A percentile compares a stretch with the other conserved stretches of the same genome.
Evolutionary conservation across 2,113 vertebrate genomes (phyloP).

Genomic region (Trogon melanurus): DNA sequence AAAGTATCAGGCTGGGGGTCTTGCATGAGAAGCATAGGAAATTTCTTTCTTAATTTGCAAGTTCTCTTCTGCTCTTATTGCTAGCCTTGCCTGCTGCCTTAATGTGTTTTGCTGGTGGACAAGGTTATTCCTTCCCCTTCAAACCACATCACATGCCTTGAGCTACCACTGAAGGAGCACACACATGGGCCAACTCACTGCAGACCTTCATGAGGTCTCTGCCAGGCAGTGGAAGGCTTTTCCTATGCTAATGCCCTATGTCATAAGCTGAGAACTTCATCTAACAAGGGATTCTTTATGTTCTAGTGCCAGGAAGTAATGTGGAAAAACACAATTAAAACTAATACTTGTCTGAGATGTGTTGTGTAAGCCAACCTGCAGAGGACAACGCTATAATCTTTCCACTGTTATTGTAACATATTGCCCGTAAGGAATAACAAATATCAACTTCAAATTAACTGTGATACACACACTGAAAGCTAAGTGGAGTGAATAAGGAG

Average conservation of each 20-base stretch:
- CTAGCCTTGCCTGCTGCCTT: background rate
- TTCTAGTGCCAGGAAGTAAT: background rate
- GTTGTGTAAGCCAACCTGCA: background rate
- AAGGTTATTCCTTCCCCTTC: background rate
- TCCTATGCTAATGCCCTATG: fast-evolving
- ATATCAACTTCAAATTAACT: constrained; percentile 24
- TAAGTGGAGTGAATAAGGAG: constrained; percentile 30
- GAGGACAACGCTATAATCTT: background rate
- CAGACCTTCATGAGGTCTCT: background rate
- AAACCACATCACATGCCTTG: background rate
- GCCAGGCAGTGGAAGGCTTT: background rate
- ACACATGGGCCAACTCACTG: background rate
- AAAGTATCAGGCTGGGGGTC: background rate
- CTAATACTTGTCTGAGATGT: background rate
- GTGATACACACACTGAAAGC: constrained; percentile 4
- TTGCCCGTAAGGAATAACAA: background rate
- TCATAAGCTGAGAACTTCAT: background rate
- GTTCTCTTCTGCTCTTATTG: background rate
- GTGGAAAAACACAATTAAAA: background rate
- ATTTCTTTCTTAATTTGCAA: background rate
- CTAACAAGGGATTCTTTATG: background rate
- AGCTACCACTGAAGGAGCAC: background rate
- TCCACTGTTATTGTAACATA: background rate
- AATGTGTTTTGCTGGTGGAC: background rate
- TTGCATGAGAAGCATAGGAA: background rate